Base-by-base conservation (phyloP, 2,113 vertebrate species). In the Myotis yumanensis region DNA sequence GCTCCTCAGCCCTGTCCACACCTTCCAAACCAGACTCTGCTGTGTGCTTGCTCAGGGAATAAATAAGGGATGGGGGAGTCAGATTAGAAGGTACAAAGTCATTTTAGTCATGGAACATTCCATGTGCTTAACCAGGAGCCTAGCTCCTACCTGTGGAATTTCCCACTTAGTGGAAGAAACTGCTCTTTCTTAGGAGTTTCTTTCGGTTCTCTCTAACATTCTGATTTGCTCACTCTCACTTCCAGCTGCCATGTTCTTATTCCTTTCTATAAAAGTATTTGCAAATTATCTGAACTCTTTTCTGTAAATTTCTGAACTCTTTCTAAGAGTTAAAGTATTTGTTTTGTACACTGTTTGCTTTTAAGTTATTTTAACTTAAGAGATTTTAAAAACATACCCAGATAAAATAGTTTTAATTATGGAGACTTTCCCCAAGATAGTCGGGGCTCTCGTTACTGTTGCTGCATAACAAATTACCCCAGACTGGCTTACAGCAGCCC, bases 141-240 rank as follows among this genome's bases (percentile, higher is more conserved):
- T 77, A 48, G 37, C 68, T 69, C 72, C 77, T 79, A 2, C 87
- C 64, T 76, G n/a, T 64, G 51, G 46, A 77, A 35, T 86, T 80
- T 71, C 79, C 86, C 87, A 79, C 52, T 35, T 79, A 7, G 18
- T 71, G 32, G 48, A 35, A 64, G 81, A 75, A 59, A 11, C 68
- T 12, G 22, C 23, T 54, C 17, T 88, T 77, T 11, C 22, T 75
- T 37, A 5, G 66, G 81, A 46, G 32, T 40, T 46, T n/a, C 48
- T 73, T 57, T 52, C 15, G 6, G 0, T 46, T 68, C 23, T 77
- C n/a, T 7, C 20, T 79, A 12, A 32, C 64, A 11, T 14, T 80
- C 15, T 43, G 52, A 20, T 75, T 40, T 59, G n/a, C 35, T 80
- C 35, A 3, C 6, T 48, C 66, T 22, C 8, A 20, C 46, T 51